phyloP scores from a whole-genome alignment of 2,888 invertebrate genomes.

The Galeopsomyia nigrocyanea region DNA sequence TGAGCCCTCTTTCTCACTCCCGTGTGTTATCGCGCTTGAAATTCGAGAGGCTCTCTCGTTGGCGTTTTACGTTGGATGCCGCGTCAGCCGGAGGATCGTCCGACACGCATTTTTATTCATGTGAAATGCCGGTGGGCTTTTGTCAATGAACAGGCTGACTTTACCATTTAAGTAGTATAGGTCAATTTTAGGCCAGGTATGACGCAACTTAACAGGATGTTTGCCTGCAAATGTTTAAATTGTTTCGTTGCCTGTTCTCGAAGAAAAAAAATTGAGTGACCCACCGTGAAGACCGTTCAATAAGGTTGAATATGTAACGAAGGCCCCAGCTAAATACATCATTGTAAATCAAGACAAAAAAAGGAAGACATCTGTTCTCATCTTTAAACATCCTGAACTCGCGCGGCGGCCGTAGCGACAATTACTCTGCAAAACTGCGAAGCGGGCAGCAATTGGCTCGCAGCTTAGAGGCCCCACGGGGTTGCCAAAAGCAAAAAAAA shows the following conservation, averaged over 20 bases:
- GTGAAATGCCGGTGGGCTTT: background rate
- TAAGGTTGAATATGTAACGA: background rate
- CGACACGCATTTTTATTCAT: slow-evolving; percentile 17
- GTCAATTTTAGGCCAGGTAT: too few relatives aligned
- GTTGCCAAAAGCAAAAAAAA: slow-evolving; percentile 1
- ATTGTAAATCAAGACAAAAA: slow-evolving; percentile 20
- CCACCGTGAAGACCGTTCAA: too few relatives aligned
- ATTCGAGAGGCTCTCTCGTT: slow-evolving; percentile 17
- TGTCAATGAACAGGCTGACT: background rate
- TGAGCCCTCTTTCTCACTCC: too few relatives aligned
- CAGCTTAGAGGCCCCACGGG: slow-evolving; percentile 22
- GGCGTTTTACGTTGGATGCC: background rate
- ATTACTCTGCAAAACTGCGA: slow-evolving; percentile 29
- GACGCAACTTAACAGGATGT: too few relatives aligned
- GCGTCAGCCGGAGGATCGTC: background rate
- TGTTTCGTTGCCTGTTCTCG: too few relatives aligned
- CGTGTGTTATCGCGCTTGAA: slow-evolving; percentile 22
- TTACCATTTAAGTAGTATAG: too few relatives aligned
- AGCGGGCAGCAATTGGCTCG: slow-evolving; percentile 26
- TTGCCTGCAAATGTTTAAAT: too few relatives aligned
- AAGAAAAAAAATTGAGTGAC: too few relatives aligned
- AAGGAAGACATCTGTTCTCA: slow-evolving; percentile 7
- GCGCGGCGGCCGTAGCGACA: slow-evolving; percentile 18
- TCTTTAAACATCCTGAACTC: background rate
- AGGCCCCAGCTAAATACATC: slow-evolving; percentile 13